Base-by-base conservation (phyloP, 2,113 vertebrate genomes). In the Columba livia region DNA sequence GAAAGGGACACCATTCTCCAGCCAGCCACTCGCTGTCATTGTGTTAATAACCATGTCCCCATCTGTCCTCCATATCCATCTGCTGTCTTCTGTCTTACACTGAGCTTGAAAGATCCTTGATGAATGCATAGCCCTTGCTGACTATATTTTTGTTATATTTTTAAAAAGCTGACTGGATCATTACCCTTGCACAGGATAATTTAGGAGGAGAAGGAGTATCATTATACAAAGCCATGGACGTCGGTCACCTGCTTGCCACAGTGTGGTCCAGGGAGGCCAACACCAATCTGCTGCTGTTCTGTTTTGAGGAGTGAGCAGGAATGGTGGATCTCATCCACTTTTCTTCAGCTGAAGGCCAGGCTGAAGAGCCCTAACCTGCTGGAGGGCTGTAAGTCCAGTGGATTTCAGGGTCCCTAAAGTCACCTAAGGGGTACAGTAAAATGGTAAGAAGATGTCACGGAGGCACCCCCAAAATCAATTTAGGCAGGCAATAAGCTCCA, bases 21-120 rank as follows among this genome's bases (percentile, higher is more conserved):
- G 78, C 53, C 84, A 92, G 23, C 24, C 36, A 20, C 44, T 67
- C 75, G 93, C 79, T 65, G 48, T 85, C 78, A 72, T 16, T 64
- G 65, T 82, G 53, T 79, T 79, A 86, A 94, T 81, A 92, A 75
- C n/a, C 31, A 50, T 3, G 15, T 61, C 58, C 54, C 85, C 87
- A 79, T 87, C 84, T 95, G 89, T 91, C 74, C 36, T 72, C 38
- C n/a, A 20, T 20, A 72, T 70, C 80, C 93, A 91, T 72, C 57
- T 94, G 89, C 66, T 90, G 69, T 51, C 64, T 60, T 70, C 60
- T 51, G 20, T 53, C 61, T 87, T 85, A 79, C 16, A 13, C 3
- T 47, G 25, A 29, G 78, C 29, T 79, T 91, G 73, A 58, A 89
- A 82, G n/a, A 13, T 54, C 36, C 54, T 73, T 80, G 42, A 23